Evolutionary conservation across 2,113 vertebrate species (phyloP).

Genomic region (Bufo gargarizans): DNA sequence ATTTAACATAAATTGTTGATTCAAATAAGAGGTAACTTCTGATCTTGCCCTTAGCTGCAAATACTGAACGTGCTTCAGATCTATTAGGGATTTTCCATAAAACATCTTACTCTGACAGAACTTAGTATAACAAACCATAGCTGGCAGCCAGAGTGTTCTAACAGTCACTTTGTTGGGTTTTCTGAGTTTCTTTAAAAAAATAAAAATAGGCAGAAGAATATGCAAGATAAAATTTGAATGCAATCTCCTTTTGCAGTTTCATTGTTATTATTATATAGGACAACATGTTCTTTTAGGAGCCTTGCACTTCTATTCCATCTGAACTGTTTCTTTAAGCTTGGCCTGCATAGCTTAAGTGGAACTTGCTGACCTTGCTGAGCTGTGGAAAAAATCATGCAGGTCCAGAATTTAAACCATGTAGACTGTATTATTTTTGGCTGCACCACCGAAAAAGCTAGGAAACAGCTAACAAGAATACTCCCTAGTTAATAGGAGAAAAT

Average conservation of each 20-base stretch:
- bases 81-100: no score
- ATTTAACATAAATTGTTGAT: no score
- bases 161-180: background rate
- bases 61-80: no score
- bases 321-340: conserved; percentile 24
- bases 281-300: background rate
- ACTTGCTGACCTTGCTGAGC: conserved; percentile 54
- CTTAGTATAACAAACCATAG: background rate
- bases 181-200: background rate
- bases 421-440: conserved; percentile 52
- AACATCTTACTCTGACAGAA: no score
- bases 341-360: conserved; percentile 23
- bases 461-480: conserved; percentile 51
- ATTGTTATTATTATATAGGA: background rate
- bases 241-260: background rate
- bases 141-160: background rate
- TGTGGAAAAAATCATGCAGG: conserved; percentile 41
- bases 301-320: background rate
- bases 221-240: background rate
- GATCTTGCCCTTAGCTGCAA: no score
- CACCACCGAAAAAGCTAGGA: conserved; percentile 24
- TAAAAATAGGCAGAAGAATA: background rate
- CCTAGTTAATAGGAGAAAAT: conserved; percentile 43
- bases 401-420: conserved; percentile 56
- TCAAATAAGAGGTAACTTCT: no score